A percentile compares a stretch with the other conserved stretches of the same genome.
Evolutionary conservation across 1,140 invertebrate genomes (phyloP).

Genomic region (Penaeus vannamei): DNA sequence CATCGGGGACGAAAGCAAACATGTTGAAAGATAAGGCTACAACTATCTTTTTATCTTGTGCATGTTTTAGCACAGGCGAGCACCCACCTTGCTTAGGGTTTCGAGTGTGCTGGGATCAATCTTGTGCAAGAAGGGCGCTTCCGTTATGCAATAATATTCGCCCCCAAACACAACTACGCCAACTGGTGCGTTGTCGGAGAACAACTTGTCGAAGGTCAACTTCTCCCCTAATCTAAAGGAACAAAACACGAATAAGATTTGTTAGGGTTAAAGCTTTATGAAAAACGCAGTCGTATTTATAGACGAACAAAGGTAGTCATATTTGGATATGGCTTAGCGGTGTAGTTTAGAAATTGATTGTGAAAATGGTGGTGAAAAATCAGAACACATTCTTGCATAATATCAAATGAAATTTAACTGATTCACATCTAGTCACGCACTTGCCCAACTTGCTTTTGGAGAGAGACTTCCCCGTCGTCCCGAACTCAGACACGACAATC

Average conservation of each 20-base stretch:
- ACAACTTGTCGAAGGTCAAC: slow-evolving; percentile 69
- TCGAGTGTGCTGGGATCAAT: slow-evolving; percentile 81
- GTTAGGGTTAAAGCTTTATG: background rate
- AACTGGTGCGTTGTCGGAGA: slow-evolving; percentile 89
- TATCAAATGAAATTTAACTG: background rate
- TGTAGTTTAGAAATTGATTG: no score
- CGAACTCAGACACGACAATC: slow-evolving; percentile 89
- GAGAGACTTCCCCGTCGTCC: slow-evolving; percentile 74
- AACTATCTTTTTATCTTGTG: background rate
- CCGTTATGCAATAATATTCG: slow-evolving; percentile 86
- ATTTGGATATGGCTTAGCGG: no score
- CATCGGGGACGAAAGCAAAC: slow-evolving; percentile 46
- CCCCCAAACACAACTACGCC: slow-evolving; percentile 86
- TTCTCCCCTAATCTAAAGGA: slow-evolving; percentile 61
- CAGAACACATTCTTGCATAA: no score
- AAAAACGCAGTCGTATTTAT: no score
- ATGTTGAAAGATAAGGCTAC: background rate
- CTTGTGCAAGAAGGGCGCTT: slow-evolving; percentile 83
- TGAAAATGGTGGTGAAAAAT: no score
- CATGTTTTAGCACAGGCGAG: no score
- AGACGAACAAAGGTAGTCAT: no score
- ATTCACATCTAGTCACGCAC: slow-evolving; percentile 9
- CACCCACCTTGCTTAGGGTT: slow-evolving; percentile 71
- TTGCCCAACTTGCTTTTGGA: slow-evolving; percentile 57
- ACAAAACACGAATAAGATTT: no score